Evolutionary conservation across 2,113 vertebrate species (phyloP).

Genomic region (Apteryx owenii): DNA sequence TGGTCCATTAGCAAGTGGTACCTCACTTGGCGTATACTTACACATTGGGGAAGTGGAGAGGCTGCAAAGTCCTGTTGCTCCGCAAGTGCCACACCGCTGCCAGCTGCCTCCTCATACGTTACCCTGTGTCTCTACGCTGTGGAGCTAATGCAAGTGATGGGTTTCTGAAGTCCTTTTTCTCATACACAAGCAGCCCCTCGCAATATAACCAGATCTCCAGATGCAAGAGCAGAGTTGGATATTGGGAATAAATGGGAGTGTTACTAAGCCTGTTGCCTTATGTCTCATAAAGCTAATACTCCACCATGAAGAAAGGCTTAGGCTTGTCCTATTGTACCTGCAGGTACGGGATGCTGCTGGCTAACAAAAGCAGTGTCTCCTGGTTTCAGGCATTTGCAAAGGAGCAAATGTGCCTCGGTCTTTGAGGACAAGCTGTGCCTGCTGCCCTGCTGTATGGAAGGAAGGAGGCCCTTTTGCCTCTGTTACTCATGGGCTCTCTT

Average conservation of each 20-base stretch:
- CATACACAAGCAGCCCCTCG: background rate
- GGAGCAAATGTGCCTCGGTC: background rate
- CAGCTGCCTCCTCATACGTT: background rate
- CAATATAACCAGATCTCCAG: background rate
- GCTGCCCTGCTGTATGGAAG: background rate
- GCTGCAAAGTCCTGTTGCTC: background rate
- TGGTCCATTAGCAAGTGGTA: background rate
- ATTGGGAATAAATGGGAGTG: background rate
- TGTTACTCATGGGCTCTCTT: background rate
- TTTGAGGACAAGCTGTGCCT: background rate
- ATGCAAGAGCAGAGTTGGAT: background rate
- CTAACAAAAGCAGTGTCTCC: background rate
- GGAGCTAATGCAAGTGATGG: fast-evolving
- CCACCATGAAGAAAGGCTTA: background rate
- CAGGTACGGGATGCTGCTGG: background rate
- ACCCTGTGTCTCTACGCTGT: fast-evolving
- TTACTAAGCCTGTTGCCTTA: no score
- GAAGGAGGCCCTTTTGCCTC: background rate
- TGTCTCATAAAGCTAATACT: background rate
- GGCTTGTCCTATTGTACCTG: background rate
- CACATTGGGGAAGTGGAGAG: background rate
- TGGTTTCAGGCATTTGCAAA: background rate
- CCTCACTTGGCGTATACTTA: background rate
- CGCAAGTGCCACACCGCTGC: fast-evolving
- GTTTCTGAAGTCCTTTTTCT: background rate